Evolutionary conservation across 2,113 vertebrate genomes (phyloP).

Genomic region (Cyanistes caeruleus): DNA sequence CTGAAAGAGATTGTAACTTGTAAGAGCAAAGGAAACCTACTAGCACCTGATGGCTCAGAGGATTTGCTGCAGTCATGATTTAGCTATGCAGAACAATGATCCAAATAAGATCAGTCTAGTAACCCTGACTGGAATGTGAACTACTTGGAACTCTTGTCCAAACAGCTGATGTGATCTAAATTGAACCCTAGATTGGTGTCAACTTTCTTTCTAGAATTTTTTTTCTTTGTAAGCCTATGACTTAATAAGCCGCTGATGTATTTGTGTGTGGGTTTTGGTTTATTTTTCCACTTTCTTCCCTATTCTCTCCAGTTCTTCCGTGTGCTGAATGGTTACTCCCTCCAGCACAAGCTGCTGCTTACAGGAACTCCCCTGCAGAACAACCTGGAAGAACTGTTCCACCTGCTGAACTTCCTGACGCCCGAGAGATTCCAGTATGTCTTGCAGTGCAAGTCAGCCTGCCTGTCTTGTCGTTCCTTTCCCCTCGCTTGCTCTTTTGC

Average conservation of each 20-base stretch:
- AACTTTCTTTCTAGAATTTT: not conserved
- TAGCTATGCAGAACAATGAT: not conserved
- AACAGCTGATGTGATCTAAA: not conserved
- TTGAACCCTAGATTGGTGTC: not conserved
- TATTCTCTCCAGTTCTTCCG: conserved; percentile 87
- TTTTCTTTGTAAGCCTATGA: not conserved
- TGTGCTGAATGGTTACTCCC: conserved; percentile 93
- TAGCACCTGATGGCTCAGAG: not conserved
- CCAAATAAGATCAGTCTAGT: not conserved
- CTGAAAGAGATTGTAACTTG: not conserved
- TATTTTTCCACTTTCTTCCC: not conserved
- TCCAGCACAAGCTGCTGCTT: conserved; percentile 94
- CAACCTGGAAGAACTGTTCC: conserved; percentile 96
- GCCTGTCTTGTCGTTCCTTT: not conserved
- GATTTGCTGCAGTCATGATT: not conserved
- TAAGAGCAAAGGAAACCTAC: not conserved
- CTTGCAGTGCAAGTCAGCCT: conserved; percentile 9
- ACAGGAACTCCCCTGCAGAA: conserved; percentile 97
- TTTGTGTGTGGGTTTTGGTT: not conserved
- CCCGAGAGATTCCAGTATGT: conserved; percentile 96
- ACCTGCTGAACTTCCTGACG: conserved; percentile 94
- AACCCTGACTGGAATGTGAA: not conserved
- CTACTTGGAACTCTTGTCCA: not conserved
- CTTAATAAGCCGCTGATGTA: not conserved
- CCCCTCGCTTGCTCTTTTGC: not conserved